Evolutionary conservation across 2,888 invertebrate species (phyloP), one percentile per base, ranked within the genome.

Genomic region (Loripinus fragilis): DNA sequence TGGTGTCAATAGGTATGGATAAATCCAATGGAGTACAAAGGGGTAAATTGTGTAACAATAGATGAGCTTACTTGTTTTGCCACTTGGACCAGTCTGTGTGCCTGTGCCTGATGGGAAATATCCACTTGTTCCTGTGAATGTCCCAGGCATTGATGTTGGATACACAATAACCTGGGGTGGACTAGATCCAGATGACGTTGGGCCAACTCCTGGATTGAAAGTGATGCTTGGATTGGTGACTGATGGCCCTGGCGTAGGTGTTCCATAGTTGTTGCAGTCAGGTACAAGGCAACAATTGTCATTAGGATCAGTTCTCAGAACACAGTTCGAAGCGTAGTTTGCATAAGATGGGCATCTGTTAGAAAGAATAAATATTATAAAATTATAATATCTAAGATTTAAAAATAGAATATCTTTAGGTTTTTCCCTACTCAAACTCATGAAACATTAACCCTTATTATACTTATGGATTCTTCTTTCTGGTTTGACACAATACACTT

Each of bases 261-360:
- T 69, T 15, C 8, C 45, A 45, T 12, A 45, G 45, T 20, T 45
- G 45, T 45, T 45, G n/a, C 45, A 45, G 76, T 87, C 81, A 0
- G 89, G 89, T 17, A 84, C 83, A 75, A 87, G 83, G 64, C 90
- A 90, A 33, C 90, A 90, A 35, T 78, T 72, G 71, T 90, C 89
- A 50, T 74, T 83, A 15, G 89, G 90, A 69, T 89, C 87, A 10
- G 87, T 88, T 20, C 78, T 78, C 66, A 90, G 72, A 52, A 76
- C 66, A 76, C 90, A 90, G 68, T 48, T 80, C 25, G 85, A 35
- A n/a, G 89, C 82, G 7, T 87, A 67, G 38, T 86, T 84, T 2
- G 72, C 70, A 81, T 86, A 89, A 15, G 75, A 75, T 52, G 86
- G 86, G 67, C 90, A 90, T 71, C 90, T 89, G 76, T 28, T n/a